Percentiles rank a stretch among this genome's conserved stretches.
phyloP scores from a whole-genome alignment of 1,140 invertebrate species.

The Drosophila varians region DNA sequence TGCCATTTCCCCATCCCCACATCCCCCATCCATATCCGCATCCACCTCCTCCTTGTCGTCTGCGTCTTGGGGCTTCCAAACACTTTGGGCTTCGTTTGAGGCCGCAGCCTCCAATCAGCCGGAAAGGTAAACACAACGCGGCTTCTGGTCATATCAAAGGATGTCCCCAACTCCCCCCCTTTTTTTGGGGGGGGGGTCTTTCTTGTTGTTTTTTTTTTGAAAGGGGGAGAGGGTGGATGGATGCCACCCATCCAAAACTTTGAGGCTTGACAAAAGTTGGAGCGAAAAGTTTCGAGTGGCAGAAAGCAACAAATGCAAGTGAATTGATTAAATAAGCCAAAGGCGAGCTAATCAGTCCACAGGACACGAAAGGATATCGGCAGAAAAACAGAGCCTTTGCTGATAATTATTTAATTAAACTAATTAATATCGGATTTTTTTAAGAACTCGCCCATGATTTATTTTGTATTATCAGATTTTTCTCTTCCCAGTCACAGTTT shows the following conservation, averaged over 20 bases:
- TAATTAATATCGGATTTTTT: too few relatives aligned
- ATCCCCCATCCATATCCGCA: background rate
- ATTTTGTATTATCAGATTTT: background rate
- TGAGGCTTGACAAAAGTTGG: constrained; percentile 25
- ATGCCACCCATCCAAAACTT: constrained; percentile 44
- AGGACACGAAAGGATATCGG: too few relatives aligned
- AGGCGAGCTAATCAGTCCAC: constrained; percentile 35
- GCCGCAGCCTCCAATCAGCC: constrained; percentile 64
- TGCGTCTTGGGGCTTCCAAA: constrained; percentile 54
- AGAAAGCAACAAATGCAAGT: constrained; percentile 30
- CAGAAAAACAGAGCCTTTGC: too few relatives aligned
- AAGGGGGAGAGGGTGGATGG: too few relatives aligned
- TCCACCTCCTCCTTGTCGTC: constrained; percentile 3
- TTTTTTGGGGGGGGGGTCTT: too few relatives aligned
- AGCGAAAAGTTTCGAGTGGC: constrained; percentile 16
- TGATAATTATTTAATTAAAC: too few relatives aligned
- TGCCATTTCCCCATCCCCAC: background rate
- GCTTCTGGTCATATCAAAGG: constrained; percentile 27
- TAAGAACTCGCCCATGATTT: too few relatives aligned
- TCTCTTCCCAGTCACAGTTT: background rate
- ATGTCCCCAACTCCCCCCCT: background rate
- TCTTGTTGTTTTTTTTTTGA: background rate
- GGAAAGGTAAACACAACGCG: constrained; percentile 71
- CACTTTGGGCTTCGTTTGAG: constrained; percentile 75
- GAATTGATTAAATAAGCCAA: constrained; percentile 44